Conservation (phyloP, 2,888 invertebrate genomes). For the Rhynchonema sp. region DNA sequence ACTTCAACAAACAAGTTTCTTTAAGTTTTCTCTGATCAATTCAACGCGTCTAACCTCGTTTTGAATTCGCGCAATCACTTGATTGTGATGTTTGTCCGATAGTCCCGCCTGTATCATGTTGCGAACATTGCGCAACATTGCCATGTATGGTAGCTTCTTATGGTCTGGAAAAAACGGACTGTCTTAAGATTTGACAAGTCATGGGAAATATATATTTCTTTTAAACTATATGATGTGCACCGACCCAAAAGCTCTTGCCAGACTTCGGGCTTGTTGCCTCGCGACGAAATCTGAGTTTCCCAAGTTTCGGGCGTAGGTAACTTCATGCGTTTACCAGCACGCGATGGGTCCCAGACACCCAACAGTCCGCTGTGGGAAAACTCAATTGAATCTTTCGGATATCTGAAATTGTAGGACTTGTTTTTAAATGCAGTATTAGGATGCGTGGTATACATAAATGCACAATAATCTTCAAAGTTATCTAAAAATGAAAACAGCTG, state of each 20-base stretch:
- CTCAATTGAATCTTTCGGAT: constrained; percentile 28
- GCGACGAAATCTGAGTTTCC: constrained; percentile 34
- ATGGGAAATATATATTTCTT: constrained; percentile 3
- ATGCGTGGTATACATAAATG: too few relatives aligned
- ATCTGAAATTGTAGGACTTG: constrained; percentile 28
- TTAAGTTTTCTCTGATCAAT: neutral
- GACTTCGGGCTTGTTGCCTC: constrained; percentile 33
- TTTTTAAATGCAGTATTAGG: too few relatives aligned
- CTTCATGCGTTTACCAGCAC: constrained; percentile 34
- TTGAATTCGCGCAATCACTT: constrained; percentile 28
- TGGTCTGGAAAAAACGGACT: constrained; percentile 23
- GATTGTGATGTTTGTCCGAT: constrained; percentile 29
- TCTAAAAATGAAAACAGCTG: too few relatives aligned
- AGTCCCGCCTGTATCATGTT: constrained; percentile 34
- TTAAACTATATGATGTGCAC: neutral
- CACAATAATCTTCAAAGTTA: too few relatives aligned
- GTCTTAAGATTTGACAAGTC: too few relatives aligned
- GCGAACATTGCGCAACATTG: constrained; percentile 34
- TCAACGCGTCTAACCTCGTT: constrained; percentile 25
- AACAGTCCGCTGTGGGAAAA: constrained; percentile 30
- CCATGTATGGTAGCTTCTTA: constrained; percentile 37
- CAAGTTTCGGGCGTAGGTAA: constrained; percentile 35
- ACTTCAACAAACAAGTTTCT: neutral
- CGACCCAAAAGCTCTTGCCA: constrained; percentile 34
- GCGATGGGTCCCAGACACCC: constrained; percentile 29